A percentile compares a stretch with the other conserved stretches of the same genome.
These are phyloP conservation scores for Pelecanoides urinatrix DNA, from an alignment of 2,113 vertebrate genomes.

Conservation along the genomic window DNA sequence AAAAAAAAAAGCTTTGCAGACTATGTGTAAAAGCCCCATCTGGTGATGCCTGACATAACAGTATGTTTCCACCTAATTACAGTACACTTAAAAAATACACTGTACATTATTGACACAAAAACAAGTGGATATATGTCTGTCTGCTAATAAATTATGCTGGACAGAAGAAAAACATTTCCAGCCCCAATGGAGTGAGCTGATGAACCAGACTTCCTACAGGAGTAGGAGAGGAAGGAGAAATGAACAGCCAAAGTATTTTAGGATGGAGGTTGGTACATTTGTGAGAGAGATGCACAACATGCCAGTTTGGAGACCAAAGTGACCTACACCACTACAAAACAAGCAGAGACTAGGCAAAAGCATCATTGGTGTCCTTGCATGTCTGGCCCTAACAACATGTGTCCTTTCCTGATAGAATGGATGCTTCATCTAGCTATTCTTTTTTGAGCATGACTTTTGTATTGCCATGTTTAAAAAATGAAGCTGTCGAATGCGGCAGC, in stretches of 20 bases:
- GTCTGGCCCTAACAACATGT: rapidly evolving
- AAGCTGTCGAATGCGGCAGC: neutral
- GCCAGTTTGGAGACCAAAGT: neutral
- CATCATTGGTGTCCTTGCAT: neutral
- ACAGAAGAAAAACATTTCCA: neutral
- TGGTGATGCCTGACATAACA: constrained; percentile 44
- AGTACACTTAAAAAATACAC: constrained; percentile 14
- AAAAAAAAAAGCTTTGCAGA: neutral
- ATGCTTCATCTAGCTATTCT: neutral
- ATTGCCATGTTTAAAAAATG: neutral
- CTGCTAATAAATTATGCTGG: neutral
- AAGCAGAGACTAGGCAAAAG: neutral
- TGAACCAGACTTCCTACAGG: neutral
- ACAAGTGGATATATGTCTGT: neutral
- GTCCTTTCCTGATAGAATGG: neutral
- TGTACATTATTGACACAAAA: constrained; percentile 13
- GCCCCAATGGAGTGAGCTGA: neutral
- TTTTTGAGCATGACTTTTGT: neutral
- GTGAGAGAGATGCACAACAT: neutral
- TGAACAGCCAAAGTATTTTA: neutral
- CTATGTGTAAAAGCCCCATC: constrained; percentile 34
- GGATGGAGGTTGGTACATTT: neutral
- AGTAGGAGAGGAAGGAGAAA: neutral
- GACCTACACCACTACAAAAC: neutral
- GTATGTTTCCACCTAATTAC: constrained; percentile 51